Conservation (phyloP, 2,888 invertebrate genomes). For the Siphlonurus alternatus region DNA sequence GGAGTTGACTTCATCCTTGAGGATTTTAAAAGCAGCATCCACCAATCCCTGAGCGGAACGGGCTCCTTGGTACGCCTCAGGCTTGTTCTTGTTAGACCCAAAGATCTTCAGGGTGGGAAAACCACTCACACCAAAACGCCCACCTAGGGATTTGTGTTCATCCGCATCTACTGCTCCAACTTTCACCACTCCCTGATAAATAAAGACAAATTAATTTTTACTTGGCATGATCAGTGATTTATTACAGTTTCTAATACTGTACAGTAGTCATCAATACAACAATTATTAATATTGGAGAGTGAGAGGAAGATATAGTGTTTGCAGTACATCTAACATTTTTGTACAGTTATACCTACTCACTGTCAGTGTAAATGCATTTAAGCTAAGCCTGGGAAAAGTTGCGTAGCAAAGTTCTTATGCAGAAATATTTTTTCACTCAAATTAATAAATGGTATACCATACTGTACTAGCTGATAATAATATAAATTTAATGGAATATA, state of each 20-base stretch:
- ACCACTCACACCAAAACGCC: constrained; percentile 67
- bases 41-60: constrained; percentile 75
- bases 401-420: no score
- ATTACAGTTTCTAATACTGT: constrained; percentile 2
- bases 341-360: no score
- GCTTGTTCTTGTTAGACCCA: constrained; percentile 61
- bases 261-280: constrained; percentile 8
- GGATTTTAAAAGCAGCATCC: constrained; percentile 66
- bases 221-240: background rate
- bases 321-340: background rate
- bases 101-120: constrained; percentile 97
- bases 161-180: constrained; percentile 91
- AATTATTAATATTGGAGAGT: constrained; percentile 1
- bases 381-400: no score
- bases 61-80: constrained; percentile 68
- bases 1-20: constrained; percentile 52
- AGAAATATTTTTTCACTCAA: no score
- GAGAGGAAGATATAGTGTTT: background rate
- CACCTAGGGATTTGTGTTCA: constrained; percentile 62
- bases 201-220: constrained; percentile 16
- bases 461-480: no score
- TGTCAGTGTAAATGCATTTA: no score
- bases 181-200: constrained; percentile 75
- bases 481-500: no score
- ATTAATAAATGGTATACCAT: no score